phyloP scores from a whole-genome alignment of 2,797 vertebrate genomes.

The Acropternis orthonyx region DNA sequence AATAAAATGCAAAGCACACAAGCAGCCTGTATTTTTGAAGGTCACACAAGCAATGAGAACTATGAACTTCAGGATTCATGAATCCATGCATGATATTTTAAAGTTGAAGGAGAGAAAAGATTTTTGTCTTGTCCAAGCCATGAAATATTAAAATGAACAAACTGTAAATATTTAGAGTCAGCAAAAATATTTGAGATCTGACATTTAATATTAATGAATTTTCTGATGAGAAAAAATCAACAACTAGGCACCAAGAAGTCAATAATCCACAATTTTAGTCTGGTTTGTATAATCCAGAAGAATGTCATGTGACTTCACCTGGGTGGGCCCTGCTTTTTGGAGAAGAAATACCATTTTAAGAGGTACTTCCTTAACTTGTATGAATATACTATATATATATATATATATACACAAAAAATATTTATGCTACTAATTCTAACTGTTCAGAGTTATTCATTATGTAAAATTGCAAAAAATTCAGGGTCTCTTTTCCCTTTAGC shows the following conservation, averaged over 20 bases:
- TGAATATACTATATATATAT: not conserved
- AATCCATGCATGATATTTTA: not conserved
- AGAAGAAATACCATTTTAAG: not conserved
- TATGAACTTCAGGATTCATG: not conserved
- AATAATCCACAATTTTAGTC: not conserved
- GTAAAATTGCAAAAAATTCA: not conserved
- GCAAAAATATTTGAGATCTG: not conserved
- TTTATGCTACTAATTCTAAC: not conserved
- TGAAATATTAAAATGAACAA: not conserved
- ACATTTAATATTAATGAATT: not conserved
- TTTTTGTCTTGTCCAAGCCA: not conserved
- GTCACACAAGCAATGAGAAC: not conserved
- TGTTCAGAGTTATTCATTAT: not conserved
- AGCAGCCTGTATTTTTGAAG: not conserved
- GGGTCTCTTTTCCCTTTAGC: not conserved
- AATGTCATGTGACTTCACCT: not conserved
- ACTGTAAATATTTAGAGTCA: not conserved
- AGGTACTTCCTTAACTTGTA: not conserved
- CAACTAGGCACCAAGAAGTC: not conserved
- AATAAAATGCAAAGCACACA: not conserved
- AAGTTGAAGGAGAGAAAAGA: not conserved
- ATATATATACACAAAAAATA: too few species aligned
- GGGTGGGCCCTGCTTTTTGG: not conserved
- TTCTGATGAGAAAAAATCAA: not conserved
- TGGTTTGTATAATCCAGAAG: not conserved